Conservation (phyloP, 2,888 invertebrate species). For the Apodemia zela region DNA sequence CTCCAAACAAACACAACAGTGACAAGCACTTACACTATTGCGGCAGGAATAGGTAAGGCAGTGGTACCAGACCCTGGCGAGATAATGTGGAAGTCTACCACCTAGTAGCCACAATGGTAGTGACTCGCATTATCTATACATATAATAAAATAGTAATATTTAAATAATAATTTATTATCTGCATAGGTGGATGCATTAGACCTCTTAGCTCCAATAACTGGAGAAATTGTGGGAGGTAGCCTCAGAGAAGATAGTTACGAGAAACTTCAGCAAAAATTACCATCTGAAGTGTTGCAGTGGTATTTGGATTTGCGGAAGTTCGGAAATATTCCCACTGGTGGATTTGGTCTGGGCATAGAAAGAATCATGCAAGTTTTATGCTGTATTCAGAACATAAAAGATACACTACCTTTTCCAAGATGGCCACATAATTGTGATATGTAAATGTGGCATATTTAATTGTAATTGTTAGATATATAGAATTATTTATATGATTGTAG, state of each 20-base stretch:
- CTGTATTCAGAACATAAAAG: conserved; percentile 93
- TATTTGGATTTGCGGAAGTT: conserved; percentile 93
- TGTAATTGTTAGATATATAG: background rate
- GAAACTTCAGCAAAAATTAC: conserved; percentile 82
- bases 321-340: conserved; percentile 94
- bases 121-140: too few species aligned
- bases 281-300: conserved; percentile 85
- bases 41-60: too few species aligned
- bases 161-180: conserved; percentile 20
- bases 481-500: background rate
- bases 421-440: conserved; percentile 93
- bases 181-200: conserved; percentile 90
- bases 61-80: too few species aligned
- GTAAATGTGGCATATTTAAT: conserved; percentile 45
- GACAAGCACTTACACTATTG: too few species aligned
- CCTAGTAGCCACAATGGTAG: too few species aligned
- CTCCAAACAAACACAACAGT: too few species aligned
- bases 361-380: conserved; percentile 91
- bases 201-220: conserved; percentile 91
- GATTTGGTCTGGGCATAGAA: conserved; percentile 98
- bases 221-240: conserved; percentile 97
- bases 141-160: too few species aligned
- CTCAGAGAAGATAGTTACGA: conserved; percentile 90
- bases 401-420: conserved; percentile 96
- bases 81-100: too few species aligned